Base-by-base conservation (phyloP, 2,888 invertebrate species). In the Alsophila aescularia region DNA sequence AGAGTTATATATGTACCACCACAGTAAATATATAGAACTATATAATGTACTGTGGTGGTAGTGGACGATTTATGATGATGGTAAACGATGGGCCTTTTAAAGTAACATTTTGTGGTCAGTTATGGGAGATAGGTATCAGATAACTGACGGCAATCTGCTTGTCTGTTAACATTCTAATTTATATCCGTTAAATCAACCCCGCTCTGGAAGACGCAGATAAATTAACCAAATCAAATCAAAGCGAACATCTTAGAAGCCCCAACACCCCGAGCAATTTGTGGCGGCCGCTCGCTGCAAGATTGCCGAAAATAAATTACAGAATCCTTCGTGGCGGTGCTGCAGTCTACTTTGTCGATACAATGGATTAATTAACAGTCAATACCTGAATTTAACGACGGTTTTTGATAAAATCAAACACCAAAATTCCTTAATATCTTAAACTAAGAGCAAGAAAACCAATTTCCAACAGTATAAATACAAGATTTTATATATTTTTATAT, bases 251-350 rank as follows among this genome's bases (percentile, higher is more conserved):
- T 56, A 16, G 42, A 36, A 51, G 36, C 40, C 36, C 49, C 51
- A 41, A 52, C 43, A 36, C 14, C 29, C 37, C 12, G 24, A 56
- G 52, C 50, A 51, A 58, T 62, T 58, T 51, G 51, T 32, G 54
- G 47, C 54, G 53, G 68, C 62, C 65, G 39, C 64, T 41, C 47
- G 42, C 40, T 73, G 71, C 62, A 67, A 70, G 58, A 56, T 65
- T 66, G 71, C 64, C 65, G 65, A 70, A 73, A 68, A 65, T 66
- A 69, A 73, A 73, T 69, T 66, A 66, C 64, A 62, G 41, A 69
- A 66, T 65, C 52, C 60, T 31, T 50, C 37, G 21, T 27, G 31
- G 32, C 32, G 31, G 32, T 39, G 52, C 48, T 58, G 56, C 62
- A 61, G 52, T 66, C 50, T 45, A 60, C 36, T 49, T 47, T 60